Evolutionary conservation across 2,888 invertebrate genomes (phyloP).

Genomic region (Epiperipatus broadwayi): DNA sequence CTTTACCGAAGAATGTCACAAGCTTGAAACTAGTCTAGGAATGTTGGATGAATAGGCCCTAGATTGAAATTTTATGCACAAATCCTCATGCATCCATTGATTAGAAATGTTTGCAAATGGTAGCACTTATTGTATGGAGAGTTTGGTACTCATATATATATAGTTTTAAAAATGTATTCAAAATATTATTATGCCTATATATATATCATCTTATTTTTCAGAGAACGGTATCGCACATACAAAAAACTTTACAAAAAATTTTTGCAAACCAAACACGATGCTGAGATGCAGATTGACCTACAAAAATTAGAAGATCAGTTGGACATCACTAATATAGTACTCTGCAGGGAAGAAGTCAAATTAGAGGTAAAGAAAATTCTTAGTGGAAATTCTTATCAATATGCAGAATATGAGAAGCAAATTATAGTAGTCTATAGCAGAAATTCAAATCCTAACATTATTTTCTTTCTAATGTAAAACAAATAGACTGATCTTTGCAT

Average conservation of each 20-base stretch:
- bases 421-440: not conserved
- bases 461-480: no score
- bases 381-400: no score
- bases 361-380: constrained; percentile 45
- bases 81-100: no score
- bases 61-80: no score
- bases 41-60: no score
- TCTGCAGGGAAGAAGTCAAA: constrained; percentile 58
- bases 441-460: no score
- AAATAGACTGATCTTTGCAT: no score
- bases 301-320: constrained; percentile 54
- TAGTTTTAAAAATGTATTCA: constrained; percentile 8
- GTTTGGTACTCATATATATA: not conserved
- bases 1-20: no score
- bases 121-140: no score
- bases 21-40: no score
- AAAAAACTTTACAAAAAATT: constrained; percentile 48
- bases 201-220: constrained; percentile 20
- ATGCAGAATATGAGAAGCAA: not conserved
- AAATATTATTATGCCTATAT: not conserved
- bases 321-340: constrained; percentile 50
- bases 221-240: constrained; percentile 45
- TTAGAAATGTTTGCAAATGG: no score
- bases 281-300: constrained; percentile 48
- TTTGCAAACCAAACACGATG: constrained; percentile 48